Evolutionary conservation across 2,888 invertebrate genomes (phyloP), one percentile per base, ranked within the genome.

Genomic region (Cephus sareptanus): DNA sequence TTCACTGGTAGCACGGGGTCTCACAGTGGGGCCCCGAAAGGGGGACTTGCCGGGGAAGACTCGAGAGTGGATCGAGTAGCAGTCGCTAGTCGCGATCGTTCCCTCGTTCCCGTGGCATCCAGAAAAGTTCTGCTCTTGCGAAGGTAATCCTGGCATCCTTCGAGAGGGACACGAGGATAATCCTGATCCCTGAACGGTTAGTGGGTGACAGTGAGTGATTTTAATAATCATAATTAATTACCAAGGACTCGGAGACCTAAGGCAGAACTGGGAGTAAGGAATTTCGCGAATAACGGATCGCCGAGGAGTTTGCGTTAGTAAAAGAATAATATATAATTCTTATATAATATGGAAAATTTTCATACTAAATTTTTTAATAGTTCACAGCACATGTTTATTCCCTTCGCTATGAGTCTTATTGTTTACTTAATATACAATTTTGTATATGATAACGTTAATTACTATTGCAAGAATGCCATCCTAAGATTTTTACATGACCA

Each of bases 71-170:
- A 71, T 71, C 30, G 71, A 34, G 31, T 31, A 11, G 71, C 71
- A 34, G 35, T 74, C 74, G 74, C 74, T 34, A 74, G 74, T 74
- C 33, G 74, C 74, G 74, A 74, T 40, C 74, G 74, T 30, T 74
- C 74, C 74, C 74, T 74, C 74, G 74, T 71, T 31, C 71, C 71
- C 71, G 71, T 71, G 71, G 33, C 71, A 71, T 34, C 71, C 34
- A 56, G 56, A 23, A 56, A 56, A 56, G 56, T 56, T 23, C 23
- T 23, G 9, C 56, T 56, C 56, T 56, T 56, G 6, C 56, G 56
- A 56, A 56, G 56, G 56, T 56, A 56, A 56, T 56, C 56, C 56
- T 56, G 56, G 56, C 56, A 23, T 56, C 56, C 56, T 56, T 56
- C 23, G 56, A 56, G 56, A 56, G 56, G 56, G 56, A 56, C 56